These are phyloP conservation scores for Rhinichthys osculus DNA, from an alignment of 2,797 vertebrate species.

Conservation along the genomic window DNA sequence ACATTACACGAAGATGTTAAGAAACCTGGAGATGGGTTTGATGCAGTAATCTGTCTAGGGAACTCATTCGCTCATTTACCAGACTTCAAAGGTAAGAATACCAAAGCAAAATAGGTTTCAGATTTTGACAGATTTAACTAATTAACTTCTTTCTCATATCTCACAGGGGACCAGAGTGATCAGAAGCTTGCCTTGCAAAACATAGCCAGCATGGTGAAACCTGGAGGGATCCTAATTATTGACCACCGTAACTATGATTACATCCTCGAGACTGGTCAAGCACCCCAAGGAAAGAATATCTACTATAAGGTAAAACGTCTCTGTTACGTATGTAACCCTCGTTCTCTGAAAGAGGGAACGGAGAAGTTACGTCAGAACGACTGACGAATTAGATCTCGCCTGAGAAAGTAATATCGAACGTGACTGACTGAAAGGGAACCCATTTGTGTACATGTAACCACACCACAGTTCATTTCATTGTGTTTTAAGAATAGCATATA, in stretches of 20 bases:
- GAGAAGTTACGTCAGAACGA: no score
- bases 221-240: constrained; percentile 91
- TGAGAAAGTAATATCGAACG: no score
- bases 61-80: constrained; percentile 98
- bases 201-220: constrained; percentile 93
- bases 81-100: constrained; percentile 90
- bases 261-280: constrained; percentile 91
- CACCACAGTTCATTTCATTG: not conserved
- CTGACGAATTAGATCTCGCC: no score
- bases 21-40: constrained; percentile 87
- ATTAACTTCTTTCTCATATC: constrained; percentile 25
- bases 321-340: no score
- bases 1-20: constrained; percentile 87
- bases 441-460: not conserved
- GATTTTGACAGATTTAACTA: not conserved
- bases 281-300: constrained; percentile 95
- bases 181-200: constrained; percentile 92
- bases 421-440: no score
- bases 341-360: no score
- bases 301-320: constrained; percentile 90
- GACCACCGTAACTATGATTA: constrained; percentile 98
- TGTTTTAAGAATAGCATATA: not conserved
- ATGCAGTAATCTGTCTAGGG: constrained; percentile 95
- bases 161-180: constrained; percentile 92
- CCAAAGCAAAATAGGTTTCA: not conserved